A percentile compares a stretch with the other conserved stretches of the same genome.
Evolutionary conservation across 2,797 vertebrate species (phyloP).

Genomic region (Phataginus tetradactyla): DNA sequence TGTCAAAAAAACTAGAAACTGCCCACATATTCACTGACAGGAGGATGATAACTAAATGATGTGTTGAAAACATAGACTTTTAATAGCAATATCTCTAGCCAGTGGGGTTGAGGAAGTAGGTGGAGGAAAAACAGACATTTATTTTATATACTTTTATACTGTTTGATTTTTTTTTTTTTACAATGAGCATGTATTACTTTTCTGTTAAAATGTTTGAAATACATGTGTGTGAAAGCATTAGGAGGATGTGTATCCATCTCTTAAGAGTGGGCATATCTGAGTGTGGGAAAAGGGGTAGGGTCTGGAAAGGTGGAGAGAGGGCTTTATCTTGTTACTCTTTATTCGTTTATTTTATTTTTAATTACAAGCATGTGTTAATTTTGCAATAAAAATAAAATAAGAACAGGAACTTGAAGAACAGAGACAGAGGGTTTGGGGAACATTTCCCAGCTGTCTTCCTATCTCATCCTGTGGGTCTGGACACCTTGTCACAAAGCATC

Average conservation of each 20-base stretch:
- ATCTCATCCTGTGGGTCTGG: neutral
- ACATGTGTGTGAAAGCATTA: neutral
- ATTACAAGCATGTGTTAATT: neutral
- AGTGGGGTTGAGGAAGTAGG: neutral
- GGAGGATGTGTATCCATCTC: neutral
- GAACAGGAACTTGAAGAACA: neutral
- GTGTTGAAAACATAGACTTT: conserved; percentile 12
- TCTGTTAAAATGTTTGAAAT: neutral
- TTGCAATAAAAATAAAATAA: neutral
- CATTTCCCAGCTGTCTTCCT: neutral
- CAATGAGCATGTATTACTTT: neutral
- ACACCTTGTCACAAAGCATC: neutral
- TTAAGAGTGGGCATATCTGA: neutral
- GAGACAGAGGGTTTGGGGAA: neutral
- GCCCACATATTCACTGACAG: neutral
- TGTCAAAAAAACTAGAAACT: conserved; percentile 15
- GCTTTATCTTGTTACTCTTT: neutral
- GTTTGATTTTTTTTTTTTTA: neutral
- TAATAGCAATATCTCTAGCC: conserved; percentile 28
- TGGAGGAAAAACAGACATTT: neutral
- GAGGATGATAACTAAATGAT: conserved; percentile 3
- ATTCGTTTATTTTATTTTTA: neutral
- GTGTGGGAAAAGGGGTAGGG: neutral
- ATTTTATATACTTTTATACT: neutral
- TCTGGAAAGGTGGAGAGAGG: neutral